Evolutionary conservation across 2,113 vertebrate genomes (phyloP).

Genomic region (Dicaeum eximium): DNA sequence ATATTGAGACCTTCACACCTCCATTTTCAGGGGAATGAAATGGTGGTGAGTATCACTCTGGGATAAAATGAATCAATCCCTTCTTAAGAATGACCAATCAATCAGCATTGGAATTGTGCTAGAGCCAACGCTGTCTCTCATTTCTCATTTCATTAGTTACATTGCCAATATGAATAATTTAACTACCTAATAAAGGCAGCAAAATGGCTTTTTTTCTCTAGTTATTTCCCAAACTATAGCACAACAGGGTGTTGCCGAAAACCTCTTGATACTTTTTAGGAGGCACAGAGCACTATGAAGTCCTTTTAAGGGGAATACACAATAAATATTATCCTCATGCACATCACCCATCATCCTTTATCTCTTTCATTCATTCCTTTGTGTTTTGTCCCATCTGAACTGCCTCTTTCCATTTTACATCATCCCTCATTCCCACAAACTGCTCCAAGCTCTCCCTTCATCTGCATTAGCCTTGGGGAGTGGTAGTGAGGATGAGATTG

Average conservation of each 20-base stretch:
- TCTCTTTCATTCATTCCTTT: background rate
- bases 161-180: background rate
- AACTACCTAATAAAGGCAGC: background rate
- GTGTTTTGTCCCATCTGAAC: background rate
- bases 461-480: background rate
- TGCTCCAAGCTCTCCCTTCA: background rate
- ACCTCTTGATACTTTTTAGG: background rate
- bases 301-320: background rate
- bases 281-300: background rate
- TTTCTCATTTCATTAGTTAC: conserved; percentile 1
- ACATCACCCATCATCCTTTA: background rate
- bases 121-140: background rate
- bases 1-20: background rate
- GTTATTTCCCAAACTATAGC: background rate
- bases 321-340: background rate
- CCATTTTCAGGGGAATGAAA: conserved; percentile 8
- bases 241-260: background rate
- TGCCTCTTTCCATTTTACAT: background rate
- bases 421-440: background rate
- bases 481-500: background rate
- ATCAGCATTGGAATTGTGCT: background rate
- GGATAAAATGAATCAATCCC: background rate
- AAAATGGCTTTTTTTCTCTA: background rate
- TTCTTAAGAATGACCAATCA: background rate
- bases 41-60: background rate